Evolutionary conservation across 1,140 invertebrate species (phyloP).

Genomic region (Radopholus similis): DNA sequence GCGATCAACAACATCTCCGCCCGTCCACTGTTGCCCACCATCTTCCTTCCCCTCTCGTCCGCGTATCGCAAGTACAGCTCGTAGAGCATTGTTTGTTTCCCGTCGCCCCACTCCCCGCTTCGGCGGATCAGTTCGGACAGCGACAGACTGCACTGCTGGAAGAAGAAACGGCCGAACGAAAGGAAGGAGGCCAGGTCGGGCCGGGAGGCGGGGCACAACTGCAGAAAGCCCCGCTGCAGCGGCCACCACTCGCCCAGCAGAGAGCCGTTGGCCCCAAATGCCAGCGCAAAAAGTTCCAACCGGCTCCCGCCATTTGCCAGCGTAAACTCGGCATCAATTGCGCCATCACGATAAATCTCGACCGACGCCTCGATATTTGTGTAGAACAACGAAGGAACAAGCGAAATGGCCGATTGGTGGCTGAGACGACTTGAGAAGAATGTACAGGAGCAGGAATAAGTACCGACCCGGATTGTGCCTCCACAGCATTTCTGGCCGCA

Average conservation of each 20-base stretch:
- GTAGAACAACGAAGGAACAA: conserved; percentile 40
- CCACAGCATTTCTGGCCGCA: background rate
- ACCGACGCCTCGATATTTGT: conserved; percentile 38
- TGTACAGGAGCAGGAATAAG: background rate
- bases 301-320: conserved; percentile 7
- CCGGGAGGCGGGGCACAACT: conserved; percentile 25
- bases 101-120: background rate
- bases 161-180: conserved; percentile 42
- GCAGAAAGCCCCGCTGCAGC: conserved; percentile 23
- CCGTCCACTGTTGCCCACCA: conserved; percentile 16
- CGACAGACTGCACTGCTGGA: conserved; percentile 32
- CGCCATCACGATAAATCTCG: conserved; percentile 42
- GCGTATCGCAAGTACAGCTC: conserved; percentile 42
- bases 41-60: conserved; percentile 3
- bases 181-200: conserved; percentile 19
- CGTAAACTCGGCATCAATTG: conserved; percentile 42
- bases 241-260: conserved; percentile 41
- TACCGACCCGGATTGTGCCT: conserved; percentile 1
- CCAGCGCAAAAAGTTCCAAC: conserved; percentile 33
- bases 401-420: conserved; percentile 10
- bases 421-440: background rate
- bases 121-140: conserved; percentile 30
- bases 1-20: background rate
- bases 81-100: conserved; percentile 25
- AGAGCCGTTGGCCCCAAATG: conserved; percentile 37